Percentiles rank a stretch among this genome's conserved stretches.
Evolutionary conservation across 1,140 invertebrate species (phyloP).

Genomic region (Saccostrea cuccullata): DNA sequence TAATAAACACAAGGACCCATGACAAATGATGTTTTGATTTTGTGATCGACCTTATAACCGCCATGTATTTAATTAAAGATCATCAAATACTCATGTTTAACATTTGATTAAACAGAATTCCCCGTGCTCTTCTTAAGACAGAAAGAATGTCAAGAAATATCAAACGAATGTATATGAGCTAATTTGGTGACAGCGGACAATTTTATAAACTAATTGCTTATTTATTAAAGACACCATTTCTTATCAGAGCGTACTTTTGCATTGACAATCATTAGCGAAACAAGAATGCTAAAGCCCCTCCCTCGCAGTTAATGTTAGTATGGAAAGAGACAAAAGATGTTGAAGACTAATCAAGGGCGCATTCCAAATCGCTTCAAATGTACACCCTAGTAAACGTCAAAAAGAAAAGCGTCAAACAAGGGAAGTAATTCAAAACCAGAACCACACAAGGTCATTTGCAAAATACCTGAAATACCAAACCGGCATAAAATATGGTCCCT

Average conservation of each 20-base stretch:
- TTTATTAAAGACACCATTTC: constrained; percentile 25
- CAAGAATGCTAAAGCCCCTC: background rate
- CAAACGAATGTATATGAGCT: constrained; percentile 37
- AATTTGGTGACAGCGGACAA: constrained; percentile 24
- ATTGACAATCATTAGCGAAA: constrained; percentile 23
- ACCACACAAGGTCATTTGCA: background rate
- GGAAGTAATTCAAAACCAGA: background rate
- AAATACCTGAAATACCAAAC: constrained; percentile 6
- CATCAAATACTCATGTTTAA: constrained; percentile 41
- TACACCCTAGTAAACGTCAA: background rate
- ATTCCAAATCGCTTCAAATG: background rate
- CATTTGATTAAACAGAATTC: constrained; percentile 5
- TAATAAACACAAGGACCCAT: background rate
- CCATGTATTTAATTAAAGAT: constrained; percentile 31
- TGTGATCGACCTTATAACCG: constrained; percentile 31
- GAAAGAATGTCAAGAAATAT: constrained; percentile 40
- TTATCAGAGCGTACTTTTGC: constrained; percentile 1
- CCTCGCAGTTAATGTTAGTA: background rate
- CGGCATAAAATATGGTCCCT: background rate
- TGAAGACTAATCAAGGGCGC: background rate
- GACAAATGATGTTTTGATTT: constrained; percentile 32
- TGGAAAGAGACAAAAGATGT: background rate
- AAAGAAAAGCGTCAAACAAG: background rate
- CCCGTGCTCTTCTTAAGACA: constrained; percentile 6
- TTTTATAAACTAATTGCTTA: constrained; percentile 37